Evolutionary conservation across 1,140 invertebrate genomes (phyloP).

Genomic region (Drosophila truncata): DNA sequence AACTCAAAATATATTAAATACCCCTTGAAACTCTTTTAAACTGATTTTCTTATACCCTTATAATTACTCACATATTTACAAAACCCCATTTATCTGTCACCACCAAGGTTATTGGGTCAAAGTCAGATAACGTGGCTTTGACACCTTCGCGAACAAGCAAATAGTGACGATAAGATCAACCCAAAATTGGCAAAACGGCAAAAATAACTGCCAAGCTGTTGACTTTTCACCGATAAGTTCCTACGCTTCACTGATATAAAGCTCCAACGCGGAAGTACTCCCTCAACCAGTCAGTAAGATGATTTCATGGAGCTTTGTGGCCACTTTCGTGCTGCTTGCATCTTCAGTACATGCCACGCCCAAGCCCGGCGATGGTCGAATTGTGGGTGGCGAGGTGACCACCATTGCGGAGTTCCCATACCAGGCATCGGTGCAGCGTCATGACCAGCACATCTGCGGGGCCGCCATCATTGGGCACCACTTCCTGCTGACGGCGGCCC

Average conservation of each 20-base stretch:
- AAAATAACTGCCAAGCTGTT: conserved; percentile 48
- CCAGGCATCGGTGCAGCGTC: conserved; percentile 73
- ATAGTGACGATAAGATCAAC: conserved; percentile 52
- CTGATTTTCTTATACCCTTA: neutral
- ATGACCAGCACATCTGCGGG: conserved; percentile 85
- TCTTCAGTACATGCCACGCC: conserved; percentile 8
- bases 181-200: conserved; percentile 38
- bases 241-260: conserved; percentile 51
- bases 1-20: neutral
- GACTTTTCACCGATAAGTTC: conserved; percentile 53
- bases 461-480: conserved; percentile 86
- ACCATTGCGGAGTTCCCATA: conserved; percentile 73
- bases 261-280: conserved; percentile 11
- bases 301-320: conserved; percentile 19
- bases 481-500: conserved; percentile 88
- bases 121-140: conserved; percentile 61
- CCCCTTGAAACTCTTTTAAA: neutral
- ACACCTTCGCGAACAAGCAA: conserved; percentile 52
- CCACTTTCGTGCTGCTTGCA: neutral
- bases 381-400: conserved; percentile 76
- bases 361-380: conserved; percentile 66
- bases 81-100: neutral
- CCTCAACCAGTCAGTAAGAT: conserved; percentile 25
- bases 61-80: neutral
- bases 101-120: conserved; percentile 69